Percentiles rank a stretch among this genome's conserved stretches.
Evolutionary conservation across 53 echinoderm and acorn worm genomes (phyloP).

Genomic region (Holothuria scabra): DNA sequence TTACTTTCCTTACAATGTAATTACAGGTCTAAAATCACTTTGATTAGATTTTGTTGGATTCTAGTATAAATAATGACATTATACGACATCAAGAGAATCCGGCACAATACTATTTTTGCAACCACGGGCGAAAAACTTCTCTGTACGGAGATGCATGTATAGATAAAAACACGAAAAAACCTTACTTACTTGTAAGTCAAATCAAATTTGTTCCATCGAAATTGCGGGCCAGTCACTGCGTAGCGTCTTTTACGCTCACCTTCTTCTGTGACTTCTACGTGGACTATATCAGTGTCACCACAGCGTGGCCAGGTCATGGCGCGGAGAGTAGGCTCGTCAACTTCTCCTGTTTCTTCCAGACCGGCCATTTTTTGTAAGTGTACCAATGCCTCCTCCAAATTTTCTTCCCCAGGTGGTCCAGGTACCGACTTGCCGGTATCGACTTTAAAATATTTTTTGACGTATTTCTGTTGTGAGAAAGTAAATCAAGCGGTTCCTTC

Average conservation of each 20-base stretch:
- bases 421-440: not conserved
- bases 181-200: constrained; percentile 69
- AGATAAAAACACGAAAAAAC: not conserved
- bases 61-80: no score
- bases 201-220: constrained; percentile 69
- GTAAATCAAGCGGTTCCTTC: not conserved
- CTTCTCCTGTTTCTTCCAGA: constrained; percentile 62
- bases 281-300: constrained; percentile 62
- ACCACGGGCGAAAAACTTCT: no score
- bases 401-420: constrained; percentile 14
- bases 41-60: no score
- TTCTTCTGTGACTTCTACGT: constrained; percentile 13
- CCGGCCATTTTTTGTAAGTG: constrained; percentile 73
- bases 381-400: constrained; percentile 49
- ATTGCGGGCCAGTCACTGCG: constrained; percentile 63
- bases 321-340: constrained; percentile 64
- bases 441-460: constrained; percentile 22
- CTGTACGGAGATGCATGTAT: no score
- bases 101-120: no score
- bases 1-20: not conserved
- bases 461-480: constrained; percentile 31
- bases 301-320: constrained; percentile 71
- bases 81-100: no score
- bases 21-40: no score
- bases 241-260: constrained; percentile 49